These are phyloP conservation scores for Vidua chalybeata DNA, from an alignment of 2,113 vertebrate species.

Conservation along the genomic window DNA sequence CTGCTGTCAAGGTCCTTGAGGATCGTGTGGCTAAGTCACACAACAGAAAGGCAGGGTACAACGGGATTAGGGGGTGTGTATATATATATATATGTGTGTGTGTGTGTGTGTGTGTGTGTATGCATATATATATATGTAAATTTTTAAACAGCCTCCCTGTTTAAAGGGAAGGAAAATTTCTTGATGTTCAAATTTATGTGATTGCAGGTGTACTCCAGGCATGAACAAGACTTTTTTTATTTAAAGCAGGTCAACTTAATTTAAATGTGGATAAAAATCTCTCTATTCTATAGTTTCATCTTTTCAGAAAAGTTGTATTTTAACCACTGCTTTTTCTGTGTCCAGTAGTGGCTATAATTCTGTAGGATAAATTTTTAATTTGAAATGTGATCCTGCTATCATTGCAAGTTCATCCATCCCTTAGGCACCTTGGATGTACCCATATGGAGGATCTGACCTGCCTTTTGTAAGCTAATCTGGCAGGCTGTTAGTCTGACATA, in stretches of 20 bases:
- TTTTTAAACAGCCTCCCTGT: not conserved
- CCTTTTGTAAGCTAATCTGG: not conserved
- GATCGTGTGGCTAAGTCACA: not conserved
- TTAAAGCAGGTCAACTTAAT: not conserved
- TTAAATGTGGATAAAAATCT: not conserved
- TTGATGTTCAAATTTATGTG: not conserved
- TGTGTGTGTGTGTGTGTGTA: too few species aligned
- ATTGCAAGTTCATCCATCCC: not conserved
- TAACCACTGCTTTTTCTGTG: not conserved
- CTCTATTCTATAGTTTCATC: not conserved
- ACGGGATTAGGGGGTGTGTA: accelerated
- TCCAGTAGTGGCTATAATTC: not conserved
- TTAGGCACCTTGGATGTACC: not conserved
- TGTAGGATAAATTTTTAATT: not conserved
- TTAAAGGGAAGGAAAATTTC: not conserved
- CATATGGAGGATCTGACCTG: not conserved
- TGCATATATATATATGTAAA: too few species aligned
- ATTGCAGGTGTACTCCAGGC: not conserved
- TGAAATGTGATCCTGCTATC: not conserved
- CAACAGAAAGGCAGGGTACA: not conserved
- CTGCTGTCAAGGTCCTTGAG: not conserved
- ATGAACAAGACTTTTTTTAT: not conserved
- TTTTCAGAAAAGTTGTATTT: not conserved
- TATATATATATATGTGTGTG: too few species aligned
- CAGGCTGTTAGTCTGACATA: not conserved